Evolutionary conservation across 1,140 invertebrate species (phyloP).

Genomic region (Drosophila tani): DNA sequence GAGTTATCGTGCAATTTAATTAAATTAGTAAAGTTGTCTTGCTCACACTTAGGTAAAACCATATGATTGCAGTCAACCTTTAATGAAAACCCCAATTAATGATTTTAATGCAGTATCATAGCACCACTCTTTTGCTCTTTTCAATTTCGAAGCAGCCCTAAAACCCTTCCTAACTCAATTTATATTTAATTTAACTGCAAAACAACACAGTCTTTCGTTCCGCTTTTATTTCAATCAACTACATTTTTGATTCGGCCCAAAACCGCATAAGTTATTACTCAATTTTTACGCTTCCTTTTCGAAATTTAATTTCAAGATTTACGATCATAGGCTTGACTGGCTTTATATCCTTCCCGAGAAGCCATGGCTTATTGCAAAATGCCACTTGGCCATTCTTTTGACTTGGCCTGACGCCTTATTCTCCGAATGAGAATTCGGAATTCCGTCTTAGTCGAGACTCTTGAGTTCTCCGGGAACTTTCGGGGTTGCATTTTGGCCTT

Average conservation of each 20-base stretch:
- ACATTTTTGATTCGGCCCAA: background rate
- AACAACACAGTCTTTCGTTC: background rate
- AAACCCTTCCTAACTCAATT: no score
- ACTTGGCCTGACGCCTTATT: slow-evolving; percentile 23
- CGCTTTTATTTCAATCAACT: background rate
- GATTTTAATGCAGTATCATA: no score
- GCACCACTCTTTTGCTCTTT: no score
- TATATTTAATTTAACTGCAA: no score
- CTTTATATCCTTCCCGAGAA: slow-evolving; percentile 14
- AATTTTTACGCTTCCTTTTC: slow-evolving; percentile 3
- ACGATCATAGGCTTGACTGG: slow-evolving; percentile 23
- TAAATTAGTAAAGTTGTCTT: no score
- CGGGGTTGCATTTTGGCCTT: slow-evolving; percentile 43
- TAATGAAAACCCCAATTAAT: no score
- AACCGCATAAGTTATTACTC: background rate
- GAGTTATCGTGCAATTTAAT: no score
- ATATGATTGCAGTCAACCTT: no score
- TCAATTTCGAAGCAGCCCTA: no score
- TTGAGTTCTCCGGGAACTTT: slow-evolving; percentile 32
- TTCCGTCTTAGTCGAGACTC: slow-evolving; percentile 33
- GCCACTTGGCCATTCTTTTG: slow-evolving; percentile 13
- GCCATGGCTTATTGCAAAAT: slow-evolving; percentile 26
- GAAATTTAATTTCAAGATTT: slow-evolving; percentile 34
- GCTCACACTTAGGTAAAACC: no score
- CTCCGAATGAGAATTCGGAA: slow-evolving; percentile 17